These are phyloP conservation scores for Hypomecis atomaria DNA, from an alignment of 2,888 invertebrate genomes.

Conservation along the genomic window DNA sequence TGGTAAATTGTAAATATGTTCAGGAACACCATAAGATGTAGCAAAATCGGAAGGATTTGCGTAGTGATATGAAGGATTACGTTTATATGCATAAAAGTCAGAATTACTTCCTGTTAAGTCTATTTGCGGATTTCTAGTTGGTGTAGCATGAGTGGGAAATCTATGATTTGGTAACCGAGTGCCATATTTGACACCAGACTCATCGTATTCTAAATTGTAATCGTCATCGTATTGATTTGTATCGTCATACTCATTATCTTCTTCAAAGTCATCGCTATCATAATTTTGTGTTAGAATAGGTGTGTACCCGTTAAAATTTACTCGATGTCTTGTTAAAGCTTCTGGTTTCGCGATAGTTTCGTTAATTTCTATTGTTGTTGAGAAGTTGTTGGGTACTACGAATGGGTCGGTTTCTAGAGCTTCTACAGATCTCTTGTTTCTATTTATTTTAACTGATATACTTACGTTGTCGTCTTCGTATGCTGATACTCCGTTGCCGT, in stretches of 20 bases:
- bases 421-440: slow-evolving; percentile 48
- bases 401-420: slow-evolving; percentile 63
- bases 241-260: slow-evolving; percentile 45
- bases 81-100: slow-evolving; percentile 33
- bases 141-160: slow-evolving; percentile 30
- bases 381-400: slow-evolving; percentile 47
- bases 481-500: slow-evolving; percentile 72
- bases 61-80: slow-evolving; percentile 19
- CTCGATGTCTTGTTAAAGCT: slow-evolving; percentile 51
- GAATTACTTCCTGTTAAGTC: slow-evolving; percentile 40
- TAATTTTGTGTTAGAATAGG: slow-evolving; percentile 28
- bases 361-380: slow-evolving; percentile 41
- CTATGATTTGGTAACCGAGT: slow-evolving; percentile 39
- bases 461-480: slow-evolving; percentile 76
- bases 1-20: slow-evolving; percentile 32
- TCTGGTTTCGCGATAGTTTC: slow-evolving; percentile 54
- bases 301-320: slow-evolving; percentile 26
- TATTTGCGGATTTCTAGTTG: slow-evolving; percentile 27
- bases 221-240: slow-evolving; percentile 39
- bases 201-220: slow-evolving; percentile 54
- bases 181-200: slow-evolving; percentile 52
- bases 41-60: slow-evolving; percentile 32
- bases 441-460: slow-evolving; percentile 50
- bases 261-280: slow-evolving; percentile 39
- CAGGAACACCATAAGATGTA: slow-evolving; percentile 47